Conservation (phyloP, 2,113 vertebrate genomes). For the Catharus bicknelli region DNA sequence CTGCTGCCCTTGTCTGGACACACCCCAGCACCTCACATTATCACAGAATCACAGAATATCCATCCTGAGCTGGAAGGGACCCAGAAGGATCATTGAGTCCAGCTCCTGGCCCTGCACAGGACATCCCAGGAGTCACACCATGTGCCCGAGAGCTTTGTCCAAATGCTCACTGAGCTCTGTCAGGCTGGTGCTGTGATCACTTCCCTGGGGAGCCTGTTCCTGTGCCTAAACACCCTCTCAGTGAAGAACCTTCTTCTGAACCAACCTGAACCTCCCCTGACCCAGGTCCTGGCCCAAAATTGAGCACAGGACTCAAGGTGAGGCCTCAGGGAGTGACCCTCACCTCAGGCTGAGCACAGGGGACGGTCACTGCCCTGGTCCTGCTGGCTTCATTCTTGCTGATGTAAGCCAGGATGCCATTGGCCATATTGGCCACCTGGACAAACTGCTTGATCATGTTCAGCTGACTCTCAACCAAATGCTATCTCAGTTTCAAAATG, state of each 20-base stretch:
- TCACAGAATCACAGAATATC: not conserved
- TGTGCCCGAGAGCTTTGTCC: not conserved
- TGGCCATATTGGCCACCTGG: not conserved
- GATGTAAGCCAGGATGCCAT: not conserved
- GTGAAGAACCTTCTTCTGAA: not conserved
- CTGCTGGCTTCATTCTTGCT: not conserved
- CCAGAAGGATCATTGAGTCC: rapidly evolving
- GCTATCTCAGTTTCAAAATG: not conserved
- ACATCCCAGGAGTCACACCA: not conserved
- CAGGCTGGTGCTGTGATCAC: not conserved
- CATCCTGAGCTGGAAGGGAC: not conserved
- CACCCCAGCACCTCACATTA: not conserved
- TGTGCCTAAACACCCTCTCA: not conserved
- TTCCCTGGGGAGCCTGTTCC: not conserved
- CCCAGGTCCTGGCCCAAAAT: not conserved
- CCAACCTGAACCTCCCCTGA: not conserved
- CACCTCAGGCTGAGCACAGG: not conserved
- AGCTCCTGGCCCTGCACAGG: not conserved
- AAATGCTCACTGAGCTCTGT: not conserved
- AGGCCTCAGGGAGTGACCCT: not conserved
- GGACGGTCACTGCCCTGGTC: not conserved
- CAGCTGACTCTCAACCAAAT: not conserved
- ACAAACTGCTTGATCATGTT: not conserved
- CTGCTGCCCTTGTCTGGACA: not conserved
- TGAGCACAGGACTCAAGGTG: not conserved